Evolutionary conservation across 2,888 invertebrate species (phyloP), one percentile per base, ranked within the genome.

Genomic region (Agrochola lota): DNA sequence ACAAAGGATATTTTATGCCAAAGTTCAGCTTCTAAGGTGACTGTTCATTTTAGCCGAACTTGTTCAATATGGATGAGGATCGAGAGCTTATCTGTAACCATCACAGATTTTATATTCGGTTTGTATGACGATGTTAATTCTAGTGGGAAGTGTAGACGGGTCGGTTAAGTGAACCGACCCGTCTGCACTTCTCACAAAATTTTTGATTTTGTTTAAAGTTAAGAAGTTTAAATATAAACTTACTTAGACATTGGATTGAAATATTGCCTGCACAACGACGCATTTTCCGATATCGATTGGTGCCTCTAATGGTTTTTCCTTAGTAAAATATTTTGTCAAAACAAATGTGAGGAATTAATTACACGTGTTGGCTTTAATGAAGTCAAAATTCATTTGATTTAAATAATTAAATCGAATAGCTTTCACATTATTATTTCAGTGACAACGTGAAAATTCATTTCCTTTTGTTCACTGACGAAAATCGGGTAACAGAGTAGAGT

Each of bases 1-100:
- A 89, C 89, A 89, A 91, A 90, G 89, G 83, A 84, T 86, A 87
- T 83, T 35, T 35, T 35, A 40, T 40, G 78, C 77, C 81, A 74
- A 77, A 85, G 77, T 87, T 85, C 77, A 64, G 46, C 20, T 35
- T 26, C 64, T 64, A 80, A 89, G 85, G 86, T 85, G 74, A 81
- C 66, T 81, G 79, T 85, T 84, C 76, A 71, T 87, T 81, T 87
- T 78, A 63, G 72, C 71, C 49, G 52, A 68, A 72, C 79, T 73
- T 72, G 76, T 82, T 84, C 78, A 77, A 82, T 81, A 89, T 84
- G 85, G 63, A 84, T 77, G 80, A 79, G 80, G 66, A 85, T 68
- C 23, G 66, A 67, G 52, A 70, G 67, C 78, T 74, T 81, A 78
- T 75, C 77, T 78, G 62, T 57, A 67, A 77, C 70, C 62, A 79